Evolutionary conservation across 2,797 vertebrate genomes (phyloP), one percentile per base, ranked within the genome.

Genomic region (Petrocephalus schoutedeni): DNA sequence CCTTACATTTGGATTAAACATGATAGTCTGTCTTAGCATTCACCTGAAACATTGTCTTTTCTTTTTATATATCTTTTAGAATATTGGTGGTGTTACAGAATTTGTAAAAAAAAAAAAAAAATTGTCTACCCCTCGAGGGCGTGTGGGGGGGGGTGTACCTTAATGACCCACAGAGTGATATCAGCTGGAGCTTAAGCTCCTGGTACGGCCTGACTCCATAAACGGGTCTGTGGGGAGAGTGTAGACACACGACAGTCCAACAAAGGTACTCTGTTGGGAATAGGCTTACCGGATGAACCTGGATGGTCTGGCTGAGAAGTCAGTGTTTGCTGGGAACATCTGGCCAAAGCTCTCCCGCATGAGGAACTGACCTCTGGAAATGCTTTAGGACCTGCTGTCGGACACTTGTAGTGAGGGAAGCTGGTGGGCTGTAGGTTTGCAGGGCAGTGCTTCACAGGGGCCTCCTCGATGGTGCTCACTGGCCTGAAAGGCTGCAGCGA

Each of bases 11-110:
- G 89, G 91, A 41, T 36, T 86, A 86, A 92, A 88, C 87, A 87
- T 87, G 80, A 91, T 28, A 90, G 91, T 89, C 58, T 90, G 91
- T 93, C 91, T 92, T 45, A 86, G 91, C 92, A 91, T 91, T 87
- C 89, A 91, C 93, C 86, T 85, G 89, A 90, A 92, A 92, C 92
- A 90, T 91, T 85, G 87, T 87, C 91, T 92, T 89, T 88, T 89
- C 86, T 88, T 82, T 91, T 92, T 93, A 88, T 88, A 91, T 82
- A 41, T 89, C 91, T 91, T 89, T 89, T 88, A 57, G 80, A 74
- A 45, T 82, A 88, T 61, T 59, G 87, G 28, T n/a, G 89, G 85
- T 89, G 86, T 90, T 87, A 53, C 87, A 86, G 88, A 80, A 87
- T 87, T 89, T 45, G 41, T 45, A 56, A 56, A 56, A 56, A 56